Evolutionary conservation across 2,113 vertebrate genomes (phyloP).

Genomic region (Blennius ocellaris): DNA sequence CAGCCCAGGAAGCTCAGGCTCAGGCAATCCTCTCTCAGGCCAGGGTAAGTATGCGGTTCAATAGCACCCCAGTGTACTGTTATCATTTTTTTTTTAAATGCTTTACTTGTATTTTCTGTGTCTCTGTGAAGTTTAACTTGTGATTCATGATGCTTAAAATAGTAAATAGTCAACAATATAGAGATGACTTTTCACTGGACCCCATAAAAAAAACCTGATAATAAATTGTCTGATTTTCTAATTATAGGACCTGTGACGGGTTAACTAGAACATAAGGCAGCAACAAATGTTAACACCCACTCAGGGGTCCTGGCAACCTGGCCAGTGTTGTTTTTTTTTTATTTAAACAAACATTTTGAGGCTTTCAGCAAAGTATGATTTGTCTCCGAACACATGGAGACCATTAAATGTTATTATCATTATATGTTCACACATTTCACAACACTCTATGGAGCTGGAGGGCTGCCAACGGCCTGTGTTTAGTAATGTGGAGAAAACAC

Average conservation of each 20-base stretch:
- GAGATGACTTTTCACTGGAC: conserved; percentile 9
- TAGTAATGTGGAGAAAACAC: conserved; percentile 44
- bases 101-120: no score
- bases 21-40: conserved; percentile 97
- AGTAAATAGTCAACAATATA: no score
- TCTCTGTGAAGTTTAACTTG: not conserved
- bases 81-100: no score
- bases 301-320: conserved; percentile 45
- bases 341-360: conserved; percentile 45
- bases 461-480: conserved; percentile 27
- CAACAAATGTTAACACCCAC: conserved; percentile 67
- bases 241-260: conserved; percentile 22
- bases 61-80: not conserved
- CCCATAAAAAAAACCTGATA: no score
- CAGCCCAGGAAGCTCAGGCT: conserved; percentile 96
- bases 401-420: conserved; percentile 49
- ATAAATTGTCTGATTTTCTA: conserved; percentile 14
- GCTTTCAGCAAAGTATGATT: conserved; percentile 57
- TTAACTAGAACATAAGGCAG: conserved; percentile 41
- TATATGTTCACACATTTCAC: conserved; percentile 61
- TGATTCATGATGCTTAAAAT: no score
- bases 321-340: no score
- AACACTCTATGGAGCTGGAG: conserved; percentile 39
- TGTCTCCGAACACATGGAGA: conserved; percentile 57
- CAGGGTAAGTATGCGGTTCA: conserved; percentile 83